A percentile compares a stretch with the other conserved stretches of the same genome.
Evolutionary conservation across 35 echinoderm and acorn worm genomes (phyloP).

Genomic region (Diadema setosum): DNA sequence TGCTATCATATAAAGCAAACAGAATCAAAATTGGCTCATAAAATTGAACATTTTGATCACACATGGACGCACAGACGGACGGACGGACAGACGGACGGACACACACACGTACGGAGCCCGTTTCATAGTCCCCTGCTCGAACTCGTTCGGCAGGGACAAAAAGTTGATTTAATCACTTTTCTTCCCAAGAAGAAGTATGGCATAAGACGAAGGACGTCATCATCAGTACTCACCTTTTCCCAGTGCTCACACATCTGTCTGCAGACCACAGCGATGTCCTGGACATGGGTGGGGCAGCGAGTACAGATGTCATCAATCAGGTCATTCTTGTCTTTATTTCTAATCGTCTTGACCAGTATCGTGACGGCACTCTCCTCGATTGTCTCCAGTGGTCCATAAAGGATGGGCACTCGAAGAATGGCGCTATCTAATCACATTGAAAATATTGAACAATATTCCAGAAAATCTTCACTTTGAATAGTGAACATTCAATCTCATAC

Average conservation of each 20-base stretch:
- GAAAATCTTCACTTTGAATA: background rate
- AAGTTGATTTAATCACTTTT: too few species aligned
- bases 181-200: too few species aligned
- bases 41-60: too few species aligned
- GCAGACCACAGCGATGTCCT: constrained; percentile 49
- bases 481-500: background rate
- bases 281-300: constrained; percentile 59
- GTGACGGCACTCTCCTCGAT: constrained; percentile 65
- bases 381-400: constrained; percentile 62
- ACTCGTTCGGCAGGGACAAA: too few species aligned
- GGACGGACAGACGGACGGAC: too few species aligned
- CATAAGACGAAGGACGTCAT: too few species aligned
- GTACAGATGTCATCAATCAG: constrained; percentile 40
- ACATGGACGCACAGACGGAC: too few species aligned
- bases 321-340: background rate
- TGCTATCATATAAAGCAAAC: too few species aligned
- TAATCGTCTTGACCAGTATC: constrained; percentile 33
- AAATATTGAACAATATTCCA: background rate
- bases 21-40: too few species aligned
- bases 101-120: too few species aligned
- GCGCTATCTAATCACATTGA: background rate
- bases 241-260: constrained; percentile 64
- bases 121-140: too few species aligned
- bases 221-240: too few species aligned
- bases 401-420: constrained; percentile 53